Evolutionary conservation across 1,140 invertebrate species (phyloP).

Genomic region (Drosophila repleta): DNA sequence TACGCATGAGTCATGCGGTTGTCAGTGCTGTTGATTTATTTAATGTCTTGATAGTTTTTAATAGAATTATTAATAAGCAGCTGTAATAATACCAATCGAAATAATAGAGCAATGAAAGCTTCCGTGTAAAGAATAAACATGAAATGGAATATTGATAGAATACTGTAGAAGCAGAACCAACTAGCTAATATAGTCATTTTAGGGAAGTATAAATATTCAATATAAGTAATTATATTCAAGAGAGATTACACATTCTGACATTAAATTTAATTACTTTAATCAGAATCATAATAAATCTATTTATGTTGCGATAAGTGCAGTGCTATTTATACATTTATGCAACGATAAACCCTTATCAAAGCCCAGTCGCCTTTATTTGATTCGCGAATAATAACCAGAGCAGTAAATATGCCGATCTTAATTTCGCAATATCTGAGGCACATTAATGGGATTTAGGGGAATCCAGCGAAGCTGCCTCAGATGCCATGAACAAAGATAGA

Average conservation of each 20-base stretch:
- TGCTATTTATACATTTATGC: neutral
- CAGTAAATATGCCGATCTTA: neutral
- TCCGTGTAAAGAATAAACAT: too few species aligned
- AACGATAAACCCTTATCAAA: neutral
- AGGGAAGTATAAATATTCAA: too few species aligned
- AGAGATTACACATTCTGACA: too few species aligned
- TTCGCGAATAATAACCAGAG: neutral
- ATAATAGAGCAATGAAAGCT: too few species aligned
- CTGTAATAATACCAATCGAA: too few species aligned
- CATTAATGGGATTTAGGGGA: constrained; percentile 3
- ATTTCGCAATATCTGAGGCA: neutral
- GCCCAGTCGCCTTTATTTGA: neutral
- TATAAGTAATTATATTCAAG: too few species aligned
- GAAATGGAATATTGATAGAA: too few species aligned
- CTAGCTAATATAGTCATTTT: neutral
- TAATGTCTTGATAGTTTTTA: neutral
- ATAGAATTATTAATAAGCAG: too few species aligned
- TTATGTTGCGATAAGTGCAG: too few species aligned
- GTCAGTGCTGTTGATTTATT: neutral
- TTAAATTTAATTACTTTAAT: neutral
- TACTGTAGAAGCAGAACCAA: neutral
- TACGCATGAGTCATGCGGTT: neutral
- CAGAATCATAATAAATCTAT: neutral
- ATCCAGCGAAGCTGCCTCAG: constrained; percentile 16
- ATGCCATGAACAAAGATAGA: constrained; percentile 33